These are phyloP conservation scores for Tenthredo scrophulariae DNA, from an alignment of 2,888 invertebrate genomes.

Conservation along the genomic window DNA sequence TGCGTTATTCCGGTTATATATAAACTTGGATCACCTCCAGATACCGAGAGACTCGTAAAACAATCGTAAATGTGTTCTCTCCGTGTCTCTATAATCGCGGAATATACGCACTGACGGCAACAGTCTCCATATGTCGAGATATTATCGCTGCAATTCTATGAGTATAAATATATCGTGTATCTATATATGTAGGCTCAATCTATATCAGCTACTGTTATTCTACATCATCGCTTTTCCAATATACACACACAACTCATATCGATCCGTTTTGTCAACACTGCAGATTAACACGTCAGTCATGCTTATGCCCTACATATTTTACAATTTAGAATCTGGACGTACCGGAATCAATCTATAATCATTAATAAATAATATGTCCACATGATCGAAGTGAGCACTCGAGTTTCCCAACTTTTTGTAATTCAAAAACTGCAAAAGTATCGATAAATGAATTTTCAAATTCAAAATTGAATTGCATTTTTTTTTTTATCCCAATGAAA, in stretches of 20 bases:
- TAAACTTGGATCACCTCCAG: slow-evolving; percentile 51
- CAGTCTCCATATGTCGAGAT: not conserved
- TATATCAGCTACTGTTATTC: not conserved
- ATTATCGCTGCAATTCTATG: not conserved
- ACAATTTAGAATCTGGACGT: not conserved
- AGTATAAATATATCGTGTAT: not conserved
- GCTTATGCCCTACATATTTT: not conserved
- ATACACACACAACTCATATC: not conserved
- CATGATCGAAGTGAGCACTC: not conserved
- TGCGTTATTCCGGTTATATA: slow-evolving; percentile 46
- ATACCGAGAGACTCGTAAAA: slow-evolving; percentile 43
- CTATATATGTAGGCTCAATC: not conserved
- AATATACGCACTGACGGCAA: not conserved
- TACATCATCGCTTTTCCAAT: not conserved
- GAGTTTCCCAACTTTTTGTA: not conserved
- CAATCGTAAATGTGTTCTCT: slow-evolving; percentile 39
- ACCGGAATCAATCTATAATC: not conserved
- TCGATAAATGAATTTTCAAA: too few relatives aligned
- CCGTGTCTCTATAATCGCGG: slow-evolving; percentile 16
- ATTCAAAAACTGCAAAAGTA: not conserved
- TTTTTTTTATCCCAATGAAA: not conserved
- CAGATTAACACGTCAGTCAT: not conserved
- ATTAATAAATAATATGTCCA: not conserved
- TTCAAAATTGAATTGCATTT: not conserved
- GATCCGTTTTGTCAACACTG: not conserved